phyloP scores from a whole-genome alignment of 1,140 invertebrate species.

The Rhagoletis zephyria region DNA sequence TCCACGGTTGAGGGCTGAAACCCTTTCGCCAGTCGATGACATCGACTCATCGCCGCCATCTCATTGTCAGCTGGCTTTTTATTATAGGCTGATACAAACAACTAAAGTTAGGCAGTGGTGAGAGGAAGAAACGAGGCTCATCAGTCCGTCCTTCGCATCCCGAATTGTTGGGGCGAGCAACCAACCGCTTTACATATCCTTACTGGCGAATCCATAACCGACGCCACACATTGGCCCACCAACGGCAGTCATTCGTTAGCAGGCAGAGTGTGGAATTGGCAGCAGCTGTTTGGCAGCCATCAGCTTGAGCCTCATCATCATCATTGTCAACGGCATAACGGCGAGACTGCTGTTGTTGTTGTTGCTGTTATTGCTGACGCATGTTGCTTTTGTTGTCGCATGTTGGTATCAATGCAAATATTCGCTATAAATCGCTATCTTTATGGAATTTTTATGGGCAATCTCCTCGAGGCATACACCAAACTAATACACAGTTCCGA shows the following conservation, averaged over 20 bases:
- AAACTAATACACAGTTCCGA: conserved; percentile 65
- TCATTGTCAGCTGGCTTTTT: background rate
- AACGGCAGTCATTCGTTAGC: background rate
- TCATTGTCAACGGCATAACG: background rate
- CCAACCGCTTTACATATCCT: background rate
- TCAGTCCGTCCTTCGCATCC: background rate
- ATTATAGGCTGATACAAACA: too few relatives aligned
- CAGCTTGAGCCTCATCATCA: background rate
- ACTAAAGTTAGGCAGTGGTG: too few relatives aligned
- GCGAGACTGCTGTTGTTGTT: background rate
- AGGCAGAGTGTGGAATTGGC: background rate
- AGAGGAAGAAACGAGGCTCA: background rate
- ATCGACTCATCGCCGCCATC: background rate
- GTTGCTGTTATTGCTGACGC: conserved; percentile 8
- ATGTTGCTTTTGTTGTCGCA: conserved; percentile 24
- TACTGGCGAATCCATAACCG: background rate
- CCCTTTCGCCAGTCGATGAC: background rate
- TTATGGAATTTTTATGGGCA: conserved; percentile 73
- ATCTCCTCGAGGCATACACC: conserved; percentile 70
- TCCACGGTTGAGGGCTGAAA: background rate
- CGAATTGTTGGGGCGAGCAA: too few relatives aligned
- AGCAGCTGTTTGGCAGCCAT: background rate
- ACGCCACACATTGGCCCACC: background rate
- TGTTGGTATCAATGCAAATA: conserved; percentile 12
- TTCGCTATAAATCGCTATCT: conserved; percentile 71